Evolutionary conservation across 2,888 invertebrate genomes (phyloP).

Genomic region (Lepidochitona cinerea): DNA sequence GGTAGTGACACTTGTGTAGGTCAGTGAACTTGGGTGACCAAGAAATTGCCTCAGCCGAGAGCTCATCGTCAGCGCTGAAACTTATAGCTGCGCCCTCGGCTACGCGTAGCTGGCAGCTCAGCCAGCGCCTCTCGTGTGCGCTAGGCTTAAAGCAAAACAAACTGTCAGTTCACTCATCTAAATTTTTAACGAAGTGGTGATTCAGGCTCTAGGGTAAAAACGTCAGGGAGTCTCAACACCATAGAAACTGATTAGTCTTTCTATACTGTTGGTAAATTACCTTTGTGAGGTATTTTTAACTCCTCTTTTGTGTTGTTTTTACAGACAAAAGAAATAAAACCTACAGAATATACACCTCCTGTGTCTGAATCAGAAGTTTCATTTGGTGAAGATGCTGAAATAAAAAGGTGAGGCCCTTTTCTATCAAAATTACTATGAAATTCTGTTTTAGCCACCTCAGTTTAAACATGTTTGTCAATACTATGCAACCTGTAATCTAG

Average conservation of each 20-base stretch:
- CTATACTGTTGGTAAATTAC: neutral
- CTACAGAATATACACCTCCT: slow-evolving; percentile 37
- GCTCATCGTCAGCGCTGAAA: too few relatives aligned
- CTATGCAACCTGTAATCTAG: neutral
- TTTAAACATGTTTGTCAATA: neutral
- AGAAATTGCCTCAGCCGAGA: too few relatives aligned
- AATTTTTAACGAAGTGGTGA: neutral
- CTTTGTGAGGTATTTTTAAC: too few relatives aligned
- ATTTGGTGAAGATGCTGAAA: slow-evolving; percentile 35
- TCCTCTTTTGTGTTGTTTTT: too few relatives aligned
- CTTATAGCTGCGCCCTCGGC: too few relatives aligned
- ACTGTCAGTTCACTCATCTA: too few relatives aligned
- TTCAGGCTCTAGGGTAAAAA: neutral
- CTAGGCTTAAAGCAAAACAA: neutral
- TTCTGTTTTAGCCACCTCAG: neutral
- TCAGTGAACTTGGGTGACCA: too few relatives aligned
- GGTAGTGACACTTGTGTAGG: too few relatives aligned
- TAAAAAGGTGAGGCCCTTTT: slow-evolving; percentile 34
- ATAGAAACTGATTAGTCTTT: neutral
- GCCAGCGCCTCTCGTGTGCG: too few relatives aligned
- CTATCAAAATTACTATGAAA: neutral
- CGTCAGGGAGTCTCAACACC: neutral
- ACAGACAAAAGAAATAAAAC: too few relatives aligned
- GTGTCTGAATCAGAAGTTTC: slow-evolving; percentile 43
- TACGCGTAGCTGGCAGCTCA: too few relatives aligned